Evolutionary conservation across 2,797 vertebrate species (phyloP), one percentile per base, ranked within the genome.

Genomic region (Linurgus olivaceus): DNA sequence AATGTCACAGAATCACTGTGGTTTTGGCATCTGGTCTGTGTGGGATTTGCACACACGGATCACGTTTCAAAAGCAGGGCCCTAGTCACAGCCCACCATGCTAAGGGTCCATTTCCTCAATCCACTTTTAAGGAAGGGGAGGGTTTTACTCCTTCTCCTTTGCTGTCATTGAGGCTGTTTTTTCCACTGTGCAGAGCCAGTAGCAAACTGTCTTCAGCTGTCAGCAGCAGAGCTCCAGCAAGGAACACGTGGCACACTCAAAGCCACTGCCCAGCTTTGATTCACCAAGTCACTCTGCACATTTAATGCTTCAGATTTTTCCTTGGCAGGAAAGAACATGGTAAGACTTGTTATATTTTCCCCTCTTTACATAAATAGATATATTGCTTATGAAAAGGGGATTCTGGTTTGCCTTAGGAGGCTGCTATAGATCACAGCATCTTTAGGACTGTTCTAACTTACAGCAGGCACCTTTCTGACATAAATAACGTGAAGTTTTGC

Each of bases 401-500:
- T 73, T 18, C 51, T 58, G 75, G 37, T 3, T 59, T 37, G 38
- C 42, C 38, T 61, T 25, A n/a, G 68, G 63, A 68, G 35, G 35
- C 67, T 61, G 33, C 45, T 7, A 0, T 3, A 11, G 20, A 21
- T 23, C 26, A 20, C 68, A 77, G 17, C 50, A 29, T 13, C 47
- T 35, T 42, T 16, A 26, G 38, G 47, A 31, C n/a, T 35, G 35
- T 31, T 50, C 31, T 33, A 13, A 37, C 8, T 52, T 24, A 37
- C 0, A 14, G n/a, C 35, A 42, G 19, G 12, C 5, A 7, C 55
- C 37, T 58, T 70, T 70, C 25, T 35, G 58, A 50, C 48, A 26
- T 18, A 62, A 80, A 47, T 17, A 2, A 4, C 0, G 1, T 6
- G 7, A 37, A 65, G 50, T 1, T 4, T 1, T 4, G 1, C 26